These are phyloP conservation scores for Acrobasis suavella DNA, from an alignment of 2,888 invertebrate genomes.

Conservation along the genomic window DNA sequence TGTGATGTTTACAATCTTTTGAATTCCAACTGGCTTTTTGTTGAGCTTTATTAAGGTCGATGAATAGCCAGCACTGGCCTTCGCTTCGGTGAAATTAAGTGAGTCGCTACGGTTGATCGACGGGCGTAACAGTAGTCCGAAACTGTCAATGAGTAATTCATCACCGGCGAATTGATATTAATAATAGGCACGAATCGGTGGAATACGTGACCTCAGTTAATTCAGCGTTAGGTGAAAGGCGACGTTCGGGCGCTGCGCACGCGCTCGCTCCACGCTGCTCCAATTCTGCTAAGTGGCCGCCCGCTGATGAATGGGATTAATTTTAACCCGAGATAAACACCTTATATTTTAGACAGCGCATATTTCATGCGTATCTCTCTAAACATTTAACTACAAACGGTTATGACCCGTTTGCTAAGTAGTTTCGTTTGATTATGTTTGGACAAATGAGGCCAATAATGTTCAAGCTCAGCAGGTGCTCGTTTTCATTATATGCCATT, in stretches of 20 bases:
- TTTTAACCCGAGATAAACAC: conserved; percentile 49
- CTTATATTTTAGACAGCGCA: conserved; percentile 50
- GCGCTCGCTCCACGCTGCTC: conserved; percentile 46
- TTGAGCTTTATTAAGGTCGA: conserved; percentile 15
- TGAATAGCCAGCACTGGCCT: conserved; percentile 17
- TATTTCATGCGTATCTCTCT: conserved; percentile 27
- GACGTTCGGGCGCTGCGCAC: conserved; percentile 47
- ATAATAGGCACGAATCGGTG: conserved; percentile 24
- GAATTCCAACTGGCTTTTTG: conserved; percentile 20
- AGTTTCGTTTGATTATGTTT: conserved; percentile 17
- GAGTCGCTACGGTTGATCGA: conserved; percentile 16
- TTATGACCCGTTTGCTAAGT: conserved; percentile 14
- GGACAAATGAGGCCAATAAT: conserved; percentile 23
- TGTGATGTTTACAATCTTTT: conserved; percentile 23
- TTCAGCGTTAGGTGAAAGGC: conserved; percentile 58
- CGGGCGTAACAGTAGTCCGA: conserved; percentile 19
- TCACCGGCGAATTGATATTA: conserved; percentile 19
- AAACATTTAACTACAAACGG: conserved; percentile 15
- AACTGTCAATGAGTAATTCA: conserved; percentile 24
- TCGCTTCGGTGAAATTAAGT: conserved; percentile 17
- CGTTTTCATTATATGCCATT: conserved; percentile 16
- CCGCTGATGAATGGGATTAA: conserved; percentile 60
- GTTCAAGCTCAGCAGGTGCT: conserved; percentile 17
- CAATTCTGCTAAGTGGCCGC: conserved; percentile 61
- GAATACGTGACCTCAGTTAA: conserved; percentile 35